Base-by-base conservation (phyloP, 2,113 vertebrate species). In the Syngnathus typhle region DNA sequence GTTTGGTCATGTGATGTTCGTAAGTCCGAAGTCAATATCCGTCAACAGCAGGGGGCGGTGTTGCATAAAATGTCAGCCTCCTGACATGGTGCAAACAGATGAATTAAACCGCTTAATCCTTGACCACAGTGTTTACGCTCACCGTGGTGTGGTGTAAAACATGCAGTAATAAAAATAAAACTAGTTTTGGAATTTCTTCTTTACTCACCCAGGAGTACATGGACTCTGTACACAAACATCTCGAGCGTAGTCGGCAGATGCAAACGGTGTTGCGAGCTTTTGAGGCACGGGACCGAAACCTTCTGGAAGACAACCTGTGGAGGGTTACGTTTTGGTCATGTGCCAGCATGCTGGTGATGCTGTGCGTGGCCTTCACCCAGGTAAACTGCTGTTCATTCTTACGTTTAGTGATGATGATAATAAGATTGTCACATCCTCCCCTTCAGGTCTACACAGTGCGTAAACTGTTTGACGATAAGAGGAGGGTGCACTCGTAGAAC, bases 251-350 rank as follows among this genome's bases (percentile, higher is more conserved):
- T 71, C 90, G 93, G 41, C 94, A 95, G 76, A 91, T 94, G 90
- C 93, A 95, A 88, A 91, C 89, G 0, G 85, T 93, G 44, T 73
- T 96, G 44, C 84, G 93, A 37, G 93, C 94, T 1, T 94, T 93
- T 4, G 94, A 96, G 78, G 94, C 94, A 0, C 90, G 94, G 0
- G 94, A 96, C 81, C 87, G 94, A 15, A 94, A 94, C 80, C 90
- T 96, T 23, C 92, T 92, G 73, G 94, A 95, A 52, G 90, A 92
- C 72, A 96, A 95, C 83, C 81, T 93, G 19, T 92, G 89, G 82
- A 88, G 91, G 32, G 94, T 96, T 49, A 94, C 92, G 7, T 94
- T 95, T 82, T 95, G 94, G 94, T 96, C 94, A 0, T 94, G 93
- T 0, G 81, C 92, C 60, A 92, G 91, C 0, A 70, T 95, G 65